A percentile compares a stretch with the other conserved stretches of the same genome.
Evolutionary conservation across 2,797 vertebrate genomes (phyloP).

Genomic region (Sus cebifrons): DNA sequence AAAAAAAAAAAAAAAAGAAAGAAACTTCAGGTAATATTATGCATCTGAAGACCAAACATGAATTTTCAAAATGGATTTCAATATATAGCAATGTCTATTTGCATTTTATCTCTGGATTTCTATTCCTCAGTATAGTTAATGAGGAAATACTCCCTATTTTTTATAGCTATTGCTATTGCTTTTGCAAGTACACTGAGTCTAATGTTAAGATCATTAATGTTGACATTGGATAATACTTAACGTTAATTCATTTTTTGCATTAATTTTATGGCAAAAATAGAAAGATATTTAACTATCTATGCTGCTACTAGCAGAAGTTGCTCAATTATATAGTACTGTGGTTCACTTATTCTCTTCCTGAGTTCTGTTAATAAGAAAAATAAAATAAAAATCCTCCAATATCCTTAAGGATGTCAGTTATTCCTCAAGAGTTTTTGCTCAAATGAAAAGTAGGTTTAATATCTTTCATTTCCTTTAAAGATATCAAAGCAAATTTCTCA

Average conservation of each 20-base stretch:
- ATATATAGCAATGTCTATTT: not conserved
- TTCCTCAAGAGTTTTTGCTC: conserved; percentile 14
- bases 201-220: not conserved
- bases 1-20: not conserved
- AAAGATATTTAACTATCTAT: not conserved
- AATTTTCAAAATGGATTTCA: conserved; percentile 12
- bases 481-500: conserved; percentile 5
- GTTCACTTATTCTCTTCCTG: not conserved
- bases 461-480: conserved; percentile 38
- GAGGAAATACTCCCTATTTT: not conserved
- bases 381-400: conserved; percentile 14
- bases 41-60: not conserved
- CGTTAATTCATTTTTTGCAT: not conserved
- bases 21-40: not conserved
- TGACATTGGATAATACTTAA: not conserved
- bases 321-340: not conserved
- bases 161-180: not conserved
- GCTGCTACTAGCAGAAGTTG: not conserved
- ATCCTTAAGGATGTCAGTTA: not conserved
- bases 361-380: conserved; percentile 36
- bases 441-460: not conserved
- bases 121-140: not conserved
- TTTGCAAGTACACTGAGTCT: not conserved
- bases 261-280: not conserved
- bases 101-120: conserved; percentile 17